Conservation (phyloP, 2,888 invertebrate genomes). For the Exocentrus adspersus region DNA sequence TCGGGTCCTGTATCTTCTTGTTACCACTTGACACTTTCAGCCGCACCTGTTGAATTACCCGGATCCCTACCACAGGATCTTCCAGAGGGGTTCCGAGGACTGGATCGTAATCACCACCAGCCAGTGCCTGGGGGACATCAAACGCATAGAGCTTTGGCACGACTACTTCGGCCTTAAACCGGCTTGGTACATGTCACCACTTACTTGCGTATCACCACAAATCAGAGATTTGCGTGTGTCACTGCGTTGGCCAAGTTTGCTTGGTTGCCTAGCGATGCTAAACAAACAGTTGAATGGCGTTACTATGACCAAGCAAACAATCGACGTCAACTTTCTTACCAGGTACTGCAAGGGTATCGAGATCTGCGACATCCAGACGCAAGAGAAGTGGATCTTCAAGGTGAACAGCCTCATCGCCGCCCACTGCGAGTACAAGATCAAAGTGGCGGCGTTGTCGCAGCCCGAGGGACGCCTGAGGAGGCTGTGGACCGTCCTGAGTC, state of each 20-base stretch:
- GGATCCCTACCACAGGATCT: constrained; percentile 11
- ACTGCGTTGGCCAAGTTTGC: no score
- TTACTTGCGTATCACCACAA: no score
- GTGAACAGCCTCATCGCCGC: neutral
- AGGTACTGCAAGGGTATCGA: constrained; percentile 16
- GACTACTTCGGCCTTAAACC: constrained; percentile 14
- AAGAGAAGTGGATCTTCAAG: constrained; percentile 5
- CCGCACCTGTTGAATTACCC: constrained; percentile 21
- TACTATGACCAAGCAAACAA: no score
- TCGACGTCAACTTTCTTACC: no score
- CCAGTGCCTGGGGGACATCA: constrained; percentile 4
- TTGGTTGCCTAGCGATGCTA: no score
- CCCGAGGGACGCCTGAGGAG: neutral
- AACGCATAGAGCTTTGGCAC: constrained; percentile 8
- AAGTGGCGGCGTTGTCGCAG: neutral
- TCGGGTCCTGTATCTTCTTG: no score
- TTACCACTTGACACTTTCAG: no score
- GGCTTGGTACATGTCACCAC: no score
- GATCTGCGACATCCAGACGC: constrained; percentile 12
- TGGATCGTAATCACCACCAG: constrained; percentile 14
- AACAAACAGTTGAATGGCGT: no score
- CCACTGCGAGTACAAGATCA: neutral
- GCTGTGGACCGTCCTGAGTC: neutral
- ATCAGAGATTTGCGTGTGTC: no score
- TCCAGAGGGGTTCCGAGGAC: constrained; percentile 15